Conservation (phyloP, 2,888 invertebrate genomes). For the Caradrina kadenii region DNA sequence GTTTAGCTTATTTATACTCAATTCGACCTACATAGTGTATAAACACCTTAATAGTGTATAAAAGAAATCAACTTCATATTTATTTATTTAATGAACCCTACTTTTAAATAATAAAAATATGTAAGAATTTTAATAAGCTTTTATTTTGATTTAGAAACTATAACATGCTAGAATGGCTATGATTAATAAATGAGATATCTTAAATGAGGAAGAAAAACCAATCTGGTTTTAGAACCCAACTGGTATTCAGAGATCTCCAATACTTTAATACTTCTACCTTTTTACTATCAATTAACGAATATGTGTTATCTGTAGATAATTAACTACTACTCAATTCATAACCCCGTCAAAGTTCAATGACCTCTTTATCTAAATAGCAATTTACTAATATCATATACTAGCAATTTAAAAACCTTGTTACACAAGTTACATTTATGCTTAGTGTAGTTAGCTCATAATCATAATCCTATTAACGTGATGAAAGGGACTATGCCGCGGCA, state of each 20-base stretch:
- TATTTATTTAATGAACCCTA: background rate
- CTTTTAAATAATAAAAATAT: background rate
- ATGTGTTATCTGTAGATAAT: constrained; percentile 1
- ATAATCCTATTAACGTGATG: constrained; percentile 57
- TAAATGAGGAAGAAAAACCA: background rate
- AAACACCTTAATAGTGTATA: no score
- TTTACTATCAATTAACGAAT: background rate
- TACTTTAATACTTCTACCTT: background rate
- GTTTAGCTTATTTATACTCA: no score
- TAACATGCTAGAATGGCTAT: background rate
- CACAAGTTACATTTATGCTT: constrained; percentile 23
- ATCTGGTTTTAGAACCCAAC: background rate
- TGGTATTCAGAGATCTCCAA: background rate
- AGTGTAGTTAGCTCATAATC: constrained; percentile 48
- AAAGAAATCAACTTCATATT: no score
- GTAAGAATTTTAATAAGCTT: no score
- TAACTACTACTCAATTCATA: background rate
- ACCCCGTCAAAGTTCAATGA: constrained; percentile 15
- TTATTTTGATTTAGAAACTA: no score
- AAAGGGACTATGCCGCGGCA: constrained; percentile 46
- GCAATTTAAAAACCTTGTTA: constrained; percentile 11
- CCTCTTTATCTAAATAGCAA: constrained; percentile 6
- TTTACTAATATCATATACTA: background rate
- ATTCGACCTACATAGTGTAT: no score
- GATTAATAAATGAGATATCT: background rate